phyloP scores from a whole-genome alignment of 2,888 invertebrate genomes.

The Cactoblastis cactorum region DNA sequence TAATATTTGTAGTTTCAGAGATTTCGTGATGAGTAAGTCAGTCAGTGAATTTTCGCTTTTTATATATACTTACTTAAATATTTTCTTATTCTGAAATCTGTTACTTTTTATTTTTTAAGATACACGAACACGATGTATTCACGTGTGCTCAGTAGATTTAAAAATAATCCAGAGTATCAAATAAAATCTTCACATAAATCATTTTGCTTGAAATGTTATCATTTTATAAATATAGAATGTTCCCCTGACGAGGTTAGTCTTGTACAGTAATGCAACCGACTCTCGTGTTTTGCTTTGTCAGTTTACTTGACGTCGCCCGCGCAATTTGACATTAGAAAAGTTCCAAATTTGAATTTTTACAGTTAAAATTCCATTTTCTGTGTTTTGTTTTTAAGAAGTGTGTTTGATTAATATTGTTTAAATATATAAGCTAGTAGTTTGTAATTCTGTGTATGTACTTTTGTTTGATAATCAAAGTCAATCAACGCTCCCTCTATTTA shows the following conservation, averaged over 20 bases:
- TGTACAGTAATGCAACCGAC: constrained; percentile 27
- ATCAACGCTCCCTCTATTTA: too few species aligned
- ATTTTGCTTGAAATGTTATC: constrained; percentile 15
- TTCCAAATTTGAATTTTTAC: constrained; percentile 4
- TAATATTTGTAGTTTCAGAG: too few species aligned
- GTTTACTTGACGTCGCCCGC: constrained; percentile 32
- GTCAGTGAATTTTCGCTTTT: too few species aligned
- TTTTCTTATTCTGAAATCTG: too few species aligned
- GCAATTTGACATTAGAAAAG: constrained; percentile 31
- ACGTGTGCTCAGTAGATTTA: neutral
- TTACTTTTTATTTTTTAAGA: neutral
- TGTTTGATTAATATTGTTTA: neutral
- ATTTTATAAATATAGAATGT: constrained; percentile 17
- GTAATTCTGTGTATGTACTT: too few species aligned
- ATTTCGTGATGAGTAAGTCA: too few species aligned
- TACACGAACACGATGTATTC: neutral
- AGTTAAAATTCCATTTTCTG: neutral
- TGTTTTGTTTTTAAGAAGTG: neutral
- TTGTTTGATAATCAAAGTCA: too few species aligned
- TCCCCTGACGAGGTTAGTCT: constrained; percentile 42
- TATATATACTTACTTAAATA: too few species aligned
- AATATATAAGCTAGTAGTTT: too few species aligned
- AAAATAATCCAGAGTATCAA: constrained; percentile 2
- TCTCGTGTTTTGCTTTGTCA: constrained; percentile 40
- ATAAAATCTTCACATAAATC: constrained; percentile 17